These are phyloP conservation scores for Pardosa pseudoannulata DNA, from an alignment of 2,888 invertebrate species.

Conservation along the genomic window DNA sequence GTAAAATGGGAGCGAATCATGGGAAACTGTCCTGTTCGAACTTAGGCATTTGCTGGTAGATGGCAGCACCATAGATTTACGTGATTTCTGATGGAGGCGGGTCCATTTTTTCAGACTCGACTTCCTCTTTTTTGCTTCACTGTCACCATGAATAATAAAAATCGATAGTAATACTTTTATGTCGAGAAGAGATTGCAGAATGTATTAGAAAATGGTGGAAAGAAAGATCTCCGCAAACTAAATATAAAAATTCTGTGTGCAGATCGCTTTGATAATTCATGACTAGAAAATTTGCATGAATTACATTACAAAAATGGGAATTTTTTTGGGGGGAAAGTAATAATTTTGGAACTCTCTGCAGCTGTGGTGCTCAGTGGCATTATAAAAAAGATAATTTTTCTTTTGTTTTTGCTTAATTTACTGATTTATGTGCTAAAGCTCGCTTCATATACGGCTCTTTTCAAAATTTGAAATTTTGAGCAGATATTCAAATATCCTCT, in stretches of 20 bases:
- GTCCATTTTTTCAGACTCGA: background rate
- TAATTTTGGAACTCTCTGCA: background rate
- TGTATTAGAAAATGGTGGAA: background rate
- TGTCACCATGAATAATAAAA: constrained; percentile 19
- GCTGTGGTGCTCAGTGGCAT: background rate
- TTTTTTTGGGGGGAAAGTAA: background rate
- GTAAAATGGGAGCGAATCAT: too few species aligned
- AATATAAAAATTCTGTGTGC: constrained; percentile 6
- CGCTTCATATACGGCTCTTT: background rate
- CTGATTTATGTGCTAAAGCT: background rate
- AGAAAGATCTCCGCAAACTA: background rate
- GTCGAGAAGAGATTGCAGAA: background rate
- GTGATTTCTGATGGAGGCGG: constrained; percentile 6
- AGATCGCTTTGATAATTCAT: background rate
- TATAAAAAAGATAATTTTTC: background rate
- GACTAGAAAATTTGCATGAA: constrained; percentile 1
- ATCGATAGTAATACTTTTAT: constrained; percentile 1
- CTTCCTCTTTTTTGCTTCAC: background rate
- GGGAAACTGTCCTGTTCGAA: too few species aligned
- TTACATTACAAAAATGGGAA: background rate
- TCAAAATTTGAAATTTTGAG: background rate
- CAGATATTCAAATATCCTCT: background rate
- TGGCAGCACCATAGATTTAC: constrained; percentile 24
- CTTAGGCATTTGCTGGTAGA: background rate
- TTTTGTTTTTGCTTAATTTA: background rate